phyloP scores from a whole-genome alignment of 2,888 invertebrate species.

The Cremastinae sp. region DNA sequence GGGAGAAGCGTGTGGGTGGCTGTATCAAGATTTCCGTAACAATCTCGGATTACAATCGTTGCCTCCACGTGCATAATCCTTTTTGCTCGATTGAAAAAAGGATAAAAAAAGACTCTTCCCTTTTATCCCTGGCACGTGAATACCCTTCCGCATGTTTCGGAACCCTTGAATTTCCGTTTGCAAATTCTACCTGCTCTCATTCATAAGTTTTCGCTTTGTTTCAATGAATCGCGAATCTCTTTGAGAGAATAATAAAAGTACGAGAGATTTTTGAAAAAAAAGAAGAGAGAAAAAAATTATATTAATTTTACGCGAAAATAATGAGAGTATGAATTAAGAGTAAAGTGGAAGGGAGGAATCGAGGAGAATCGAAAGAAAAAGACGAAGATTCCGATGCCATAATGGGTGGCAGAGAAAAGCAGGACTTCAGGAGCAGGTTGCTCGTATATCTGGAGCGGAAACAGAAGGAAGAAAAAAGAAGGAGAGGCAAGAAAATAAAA shows the following conservation, averaged over 20 bases:
- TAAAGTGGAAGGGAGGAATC: not conserved
- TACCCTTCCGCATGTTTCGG: conserved; percentile 41
- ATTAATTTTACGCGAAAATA: no score
- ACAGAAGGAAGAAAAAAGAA: conserved; percentile 76
- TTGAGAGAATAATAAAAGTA: not conserved
- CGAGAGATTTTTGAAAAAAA: not conserved
- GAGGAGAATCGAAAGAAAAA: conserved; percentile 7
- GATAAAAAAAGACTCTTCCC: conserved; percentile 8
- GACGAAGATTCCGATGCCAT: conserved; percentile 62
- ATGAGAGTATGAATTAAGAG: no score
- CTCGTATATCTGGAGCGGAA: conserved; percentile 77
- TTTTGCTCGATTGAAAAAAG: conserved; percentile 24
- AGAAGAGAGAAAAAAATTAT: no score
- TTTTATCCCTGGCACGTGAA: conserved; percentile 17
- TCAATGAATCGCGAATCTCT: conserved; percentile 17
- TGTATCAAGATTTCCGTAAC: conserved; percentile 74
- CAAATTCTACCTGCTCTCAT: conserved; percentile 37
- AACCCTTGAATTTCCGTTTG: conserved; percentile 24
- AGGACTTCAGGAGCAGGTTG: conserved; percentile 72
- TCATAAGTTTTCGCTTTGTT: conserved; percentile 28
- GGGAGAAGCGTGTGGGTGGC: conserved; percentile 60
- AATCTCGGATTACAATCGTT: conserved; percentile 70
- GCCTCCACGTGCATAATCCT: conserved; percentile 39
- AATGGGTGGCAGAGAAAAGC: conserved; percentile 62
- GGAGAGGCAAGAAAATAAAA: conserved; percentile 17